A percentile compares a stretch with the other conserved stretches of the same genome.
These are phyloP conservation scores for Euura lappo DNA, from an alignment of 1,140 invertebrate genomes.

Conservation along the genomic window DNA sequence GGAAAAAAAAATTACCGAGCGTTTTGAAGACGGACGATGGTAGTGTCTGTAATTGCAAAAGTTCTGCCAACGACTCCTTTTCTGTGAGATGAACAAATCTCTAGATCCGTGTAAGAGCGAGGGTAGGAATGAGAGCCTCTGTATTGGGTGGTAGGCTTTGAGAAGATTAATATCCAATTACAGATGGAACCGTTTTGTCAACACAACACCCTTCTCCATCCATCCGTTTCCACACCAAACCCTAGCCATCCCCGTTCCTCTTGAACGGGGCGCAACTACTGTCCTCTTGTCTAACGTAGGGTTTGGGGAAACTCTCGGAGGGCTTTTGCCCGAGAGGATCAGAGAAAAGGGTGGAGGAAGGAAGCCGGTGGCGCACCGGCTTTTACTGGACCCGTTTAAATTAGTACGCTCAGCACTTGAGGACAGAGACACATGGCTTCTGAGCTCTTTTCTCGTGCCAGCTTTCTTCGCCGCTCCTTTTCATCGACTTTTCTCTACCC, in stretches of 20 bases:
- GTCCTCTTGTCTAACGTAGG: background rate
- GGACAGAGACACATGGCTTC: background rate
- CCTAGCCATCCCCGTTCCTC: background rate
- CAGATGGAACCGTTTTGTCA: background rate
- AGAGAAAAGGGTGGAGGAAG: background rate
- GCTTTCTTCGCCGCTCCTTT: too few relatives aligned
- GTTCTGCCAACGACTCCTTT: background rate
- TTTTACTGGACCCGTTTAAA: background rate
- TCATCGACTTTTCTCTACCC: too few relatives aligned
- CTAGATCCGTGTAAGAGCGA: background rate
- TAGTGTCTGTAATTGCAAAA: background rate
- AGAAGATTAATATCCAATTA: background rate
- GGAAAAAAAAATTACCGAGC: background rate
- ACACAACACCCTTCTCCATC: slow-evolving; percentile 1
- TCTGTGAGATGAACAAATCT: too few relatives aligned
- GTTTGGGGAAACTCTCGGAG: background rate
- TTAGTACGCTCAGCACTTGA: background rate
- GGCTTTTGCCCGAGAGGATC: background rate
- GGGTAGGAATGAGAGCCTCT: background rate
- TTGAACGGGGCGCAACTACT: background rate
- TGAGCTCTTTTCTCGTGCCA: background rate
- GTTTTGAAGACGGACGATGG: background rate
- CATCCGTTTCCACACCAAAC: background rate
- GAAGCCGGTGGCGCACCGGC: background rate
- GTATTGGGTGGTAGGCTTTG: background rate